Evolutionary conservation across 2,797 vertebrate species (phyloP).

Genomic region (Chromobotia macracanthus): DNA sequence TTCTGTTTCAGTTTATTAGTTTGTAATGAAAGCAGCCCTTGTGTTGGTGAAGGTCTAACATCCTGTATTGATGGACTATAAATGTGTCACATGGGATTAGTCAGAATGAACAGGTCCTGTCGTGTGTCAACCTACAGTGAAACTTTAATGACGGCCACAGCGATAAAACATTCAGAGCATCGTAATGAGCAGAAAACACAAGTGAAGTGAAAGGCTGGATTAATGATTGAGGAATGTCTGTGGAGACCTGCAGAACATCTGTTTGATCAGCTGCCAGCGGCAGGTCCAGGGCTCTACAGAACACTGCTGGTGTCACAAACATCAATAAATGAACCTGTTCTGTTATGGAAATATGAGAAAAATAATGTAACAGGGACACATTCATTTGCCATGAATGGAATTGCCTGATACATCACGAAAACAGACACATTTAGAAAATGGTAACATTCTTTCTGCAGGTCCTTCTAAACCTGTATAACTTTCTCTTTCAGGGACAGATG

Average conservation of each 20-base stretch:
- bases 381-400: background rate
- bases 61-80: constrained; percentile 23
- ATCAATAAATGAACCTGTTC: constrained; percentile 13
- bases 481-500: no score
- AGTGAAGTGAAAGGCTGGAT: constrained; percentile 51
- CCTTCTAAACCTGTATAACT: no score
- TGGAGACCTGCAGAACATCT: constrained; percentile 49
- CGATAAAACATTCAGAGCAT: constrained; percentile 38
- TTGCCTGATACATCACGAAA: background rate
- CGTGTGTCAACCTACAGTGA: constrained; percentile 6
- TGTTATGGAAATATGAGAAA: constrained; percentile 39
- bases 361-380: constrained; percentile 37
- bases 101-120: constrained; percentile 16
- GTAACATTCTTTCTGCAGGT: no score
- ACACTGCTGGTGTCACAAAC: constrained; percentile 41
- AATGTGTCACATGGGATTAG: constrained; percentile 36
- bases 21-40: no score
- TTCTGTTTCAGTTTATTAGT: background rate
- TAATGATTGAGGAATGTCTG: constrained; percentile 52
- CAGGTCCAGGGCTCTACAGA: constrained; percentile 28
- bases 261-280: constrained; percentile 63
- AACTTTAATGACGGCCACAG: constrained; percentile 39
- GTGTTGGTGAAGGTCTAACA: constrained; percentile 12
- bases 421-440: no score
- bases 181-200: constrained; percentile 66